Percentiles rank a stretch among this genome's conserved stretches.
Evolutionary conservation across 2,113 vertebrate genomes (phyloP).

Genomic region (Lasiurus borealis): DNA sequence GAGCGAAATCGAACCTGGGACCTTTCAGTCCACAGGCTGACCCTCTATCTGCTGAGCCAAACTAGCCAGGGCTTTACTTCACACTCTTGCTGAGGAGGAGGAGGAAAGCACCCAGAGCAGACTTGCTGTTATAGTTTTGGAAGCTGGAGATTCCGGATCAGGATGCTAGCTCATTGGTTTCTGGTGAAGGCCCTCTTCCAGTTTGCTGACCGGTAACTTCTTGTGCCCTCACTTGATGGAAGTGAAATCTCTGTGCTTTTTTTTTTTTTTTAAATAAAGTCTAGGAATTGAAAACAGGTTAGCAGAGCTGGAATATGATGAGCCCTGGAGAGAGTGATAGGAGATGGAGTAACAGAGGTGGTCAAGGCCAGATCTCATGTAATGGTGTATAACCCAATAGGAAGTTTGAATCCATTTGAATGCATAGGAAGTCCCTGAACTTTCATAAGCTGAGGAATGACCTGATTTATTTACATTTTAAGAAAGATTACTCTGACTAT

Average conservation of each 20-base stretch:
- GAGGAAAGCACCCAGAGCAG: not conserved
- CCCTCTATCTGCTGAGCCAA: no score
- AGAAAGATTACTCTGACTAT: not conserved
- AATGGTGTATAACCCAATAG: accelerated
- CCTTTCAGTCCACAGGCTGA: no score
- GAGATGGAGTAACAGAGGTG: not conserved
- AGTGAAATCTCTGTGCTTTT: not conserved
- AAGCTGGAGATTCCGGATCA: not conserved
- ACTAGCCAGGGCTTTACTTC: not conserved
- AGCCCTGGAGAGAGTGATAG: not conserved
- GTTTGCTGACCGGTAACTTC: not conserved
- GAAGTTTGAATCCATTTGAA: not conserved
- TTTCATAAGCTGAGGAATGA: not conserved
- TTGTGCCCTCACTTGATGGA: not conserved
- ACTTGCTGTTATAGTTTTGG: not conserved
- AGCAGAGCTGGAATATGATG: not conserved
- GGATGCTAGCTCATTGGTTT: not conserved
- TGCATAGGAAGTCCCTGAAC: not conserved
- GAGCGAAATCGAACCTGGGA: no score
- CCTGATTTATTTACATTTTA: no score
- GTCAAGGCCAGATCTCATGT: not conserved
- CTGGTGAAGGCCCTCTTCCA: not conserved
- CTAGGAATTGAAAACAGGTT: not conserved
- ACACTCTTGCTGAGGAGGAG: not conserved
- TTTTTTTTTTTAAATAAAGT: not conserved